Conservation (phyloP, 2,113 vertebrate genomes). For the Oplegnathus fasciatus region DNA sequence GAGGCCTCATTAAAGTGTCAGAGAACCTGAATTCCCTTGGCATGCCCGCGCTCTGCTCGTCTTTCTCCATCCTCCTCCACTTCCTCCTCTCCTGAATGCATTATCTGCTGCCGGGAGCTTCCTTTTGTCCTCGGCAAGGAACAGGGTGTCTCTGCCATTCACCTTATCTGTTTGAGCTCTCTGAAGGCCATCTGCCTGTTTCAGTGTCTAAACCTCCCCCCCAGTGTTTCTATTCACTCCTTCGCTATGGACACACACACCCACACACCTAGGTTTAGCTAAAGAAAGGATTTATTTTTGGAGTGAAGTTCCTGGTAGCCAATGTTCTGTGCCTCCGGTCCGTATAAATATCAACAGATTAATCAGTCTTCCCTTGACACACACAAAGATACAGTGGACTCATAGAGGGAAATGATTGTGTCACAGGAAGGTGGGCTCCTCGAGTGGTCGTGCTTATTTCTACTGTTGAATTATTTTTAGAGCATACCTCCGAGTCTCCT, state of each 20-base stretch:
- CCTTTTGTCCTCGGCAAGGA: constrained; percentile 39
- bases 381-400: background rate
- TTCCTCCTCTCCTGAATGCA: background rate
- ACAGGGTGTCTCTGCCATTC: constrained; percentile 36
- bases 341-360: constrained; percentile 6
- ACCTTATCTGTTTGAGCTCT: constrained; percentile 33
- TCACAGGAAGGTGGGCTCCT: constrained; percentile 49
- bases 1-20: constrained; percentile 25
- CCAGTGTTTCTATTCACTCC: constrained; percentile 5
- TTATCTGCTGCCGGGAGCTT: constrained; percentile 15
- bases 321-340: background rate
- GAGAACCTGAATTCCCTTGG: constrained; percentile 11
- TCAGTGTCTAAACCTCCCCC: constrained; percentile 10
- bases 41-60: background rate
- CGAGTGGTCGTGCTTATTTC: background rate
- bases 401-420: constrained; percentile 5
- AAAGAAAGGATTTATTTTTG: constrained; percentile 28
- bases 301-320: background rate
- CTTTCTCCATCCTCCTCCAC: constrained; percentile 8
- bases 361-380: background rate
- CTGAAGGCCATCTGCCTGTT: constrained; percentile 11
- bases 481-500: constrained; percentile 27
- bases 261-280: background rate
- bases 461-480: constrained; percentile 67
- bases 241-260: constrained; percentile 1